A percentile compares a stretch with the other conserved stretches of the same genome.
Evolutionary conservation across 2,888 invertebrate species (phyloP).

Genomic region (Lypha dubia): DNA sequence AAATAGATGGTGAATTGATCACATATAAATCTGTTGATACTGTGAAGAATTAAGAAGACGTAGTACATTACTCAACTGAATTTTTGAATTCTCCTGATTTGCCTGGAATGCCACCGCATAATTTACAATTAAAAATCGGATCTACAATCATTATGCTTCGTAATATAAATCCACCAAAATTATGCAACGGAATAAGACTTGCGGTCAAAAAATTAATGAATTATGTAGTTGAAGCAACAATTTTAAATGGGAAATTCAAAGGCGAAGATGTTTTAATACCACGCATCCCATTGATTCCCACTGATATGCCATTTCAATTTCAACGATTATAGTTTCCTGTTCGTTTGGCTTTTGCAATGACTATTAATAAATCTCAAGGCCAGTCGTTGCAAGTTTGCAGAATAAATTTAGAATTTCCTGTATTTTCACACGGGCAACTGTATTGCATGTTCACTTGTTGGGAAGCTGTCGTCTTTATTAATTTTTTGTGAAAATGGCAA

Average conservation of each 20-base stretch:
- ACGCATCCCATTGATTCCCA: not conserved
- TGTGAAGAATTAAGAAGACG: not conserved
- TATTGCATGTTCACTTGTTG: conserved; percentile 8
- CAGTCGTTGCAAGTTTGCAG: conserved; percentile 1
- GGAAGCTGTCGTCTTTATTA: conserved; percentile 20
- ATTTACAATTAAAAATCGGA: not conserved
- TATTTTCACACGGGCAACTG: not conserved
- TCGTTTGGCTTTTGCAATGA: conserved; percentile 12
- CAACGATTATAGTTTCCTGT: conserved; percentile 9
- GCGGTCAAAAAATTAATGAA: not conserved
- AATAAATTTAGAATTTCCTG: no score
- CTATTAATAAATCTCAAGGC: conserved; percentile 3
- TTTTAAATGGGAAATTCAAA: no score
- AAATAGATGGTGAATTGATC: conserved; percentile 11
- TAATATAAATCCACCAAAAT: conserved; percentile 5
- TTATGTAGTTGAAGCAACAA: no score
- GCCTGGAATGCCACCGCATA: not conserved
- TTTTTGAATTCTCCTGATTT: not conserved
- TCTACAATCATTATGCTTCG: not conserved
- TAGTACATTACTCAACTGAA: not conserved
- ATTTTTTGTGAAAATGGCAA: conserved; percentile 10
- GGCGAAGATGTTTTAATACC: no score
- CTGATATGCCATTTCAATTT: conserved; percentile 3
- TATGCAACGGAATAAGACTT: not conserved
- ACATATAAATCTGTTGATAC: not conserved